Percentiles rank a stretch among this genome's conserved stretches.
phyloP scores from a whole-genome alignment of 2,888 invertebrate genomes.

The Gandaritis pyraliata region DNA sequence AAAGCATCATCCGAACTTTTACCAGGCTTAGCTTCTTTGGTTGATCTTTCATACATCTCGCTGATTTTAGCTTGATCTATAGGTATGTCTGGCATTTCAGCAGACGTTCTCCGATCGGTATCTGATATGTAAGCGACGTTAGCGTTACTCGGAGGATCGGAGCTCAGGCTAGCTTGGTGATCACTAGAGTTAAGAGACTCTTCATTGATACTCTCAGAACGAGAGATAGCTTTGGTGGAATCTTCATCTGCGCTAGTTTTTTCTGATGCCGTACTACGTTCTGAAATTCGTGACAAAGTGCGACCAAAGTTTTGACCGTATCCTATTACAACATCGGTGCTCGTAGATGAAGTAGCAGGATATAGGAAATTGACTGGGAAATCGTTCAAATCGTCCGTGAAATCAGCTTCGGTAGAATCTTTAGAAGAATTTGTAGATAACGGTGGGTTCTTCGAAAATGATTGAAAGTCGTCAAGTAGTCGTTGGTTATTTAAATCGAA shows the following conservation, averaged over 20 bases:
- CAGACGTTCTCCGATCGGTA: conserved; percentile 91
- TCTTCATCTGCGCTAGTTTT: conserved; percentile 94
- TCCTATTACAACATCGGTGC: conserved; percentile 88
- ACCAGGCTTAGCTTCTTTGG: conserved; percentile 69
- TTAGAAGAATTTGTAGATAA: conserved; percentile 78
- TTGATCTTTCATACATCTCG: conserved; percentile 83
- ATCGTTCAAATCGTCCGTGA: conserved; percentile 90
- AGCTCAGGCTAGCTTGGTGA: conserved; percentile 93
- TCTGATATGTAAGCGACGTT: conserved; percentile 91
- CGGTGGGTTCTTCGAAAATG: conserved; percentile 79
- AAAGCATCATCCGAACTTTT: conserved; percentile 56
- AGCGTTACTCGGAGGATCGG: conserved; percentile 91
- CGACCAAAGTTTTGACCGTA: conserved; percentile 91
- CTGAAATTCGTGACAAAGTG: conserved; percentile 93
- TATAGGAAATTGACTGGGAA: conserved; percentile 91
- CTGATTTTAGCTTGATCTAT: conserved; percentile 88
- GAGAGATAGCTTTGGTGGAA: conserved; percentile 93
- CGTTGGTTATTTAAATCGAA: conserved; percentile 77
- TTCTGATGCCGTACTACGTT: conserved; percentile 94
- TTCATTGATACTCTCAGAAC: conserved; percentile 93
- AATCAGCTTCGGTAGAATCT: conserved; percentile 86
- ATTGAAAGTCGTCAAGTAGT: conserved; percentile 77
- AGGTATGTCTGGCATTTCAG: conserved; percentile 93
- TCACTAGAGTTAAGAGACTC: conserved; percentile 93
- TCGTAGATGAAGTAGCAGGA: conserved; percentile 86